Conservation (phyloP, 1,140 invertebrate genomes). For the Megalopta genalis region DNA sequence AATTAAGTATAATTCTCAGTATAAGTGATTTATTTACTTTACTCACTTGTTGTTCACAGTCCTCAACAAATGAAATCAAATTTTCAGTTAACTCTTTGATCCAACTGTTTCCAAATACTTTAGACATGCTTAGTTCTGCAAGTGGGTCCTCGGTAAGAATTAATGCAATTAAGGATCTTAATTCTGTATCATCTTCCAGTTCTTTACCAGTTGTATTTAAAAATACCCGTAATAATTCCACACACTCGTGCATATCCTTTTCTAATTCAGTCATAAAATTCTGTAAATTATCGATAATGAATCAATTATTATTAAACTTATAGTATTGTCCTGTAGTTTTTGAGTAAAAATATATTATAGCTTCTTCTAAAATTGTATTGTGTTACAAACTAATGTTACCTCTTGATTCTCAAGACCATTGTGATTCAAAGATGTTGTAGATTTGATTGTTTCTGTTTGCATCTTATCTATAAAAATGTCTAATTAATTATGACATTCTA, state of each 20-base stretch:
- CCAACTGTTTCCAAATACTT: conserved; percentile 80
- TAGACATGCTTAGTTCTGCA: conserved; percentile 80
- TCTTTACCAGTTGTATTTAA: conserved; percentile 80
- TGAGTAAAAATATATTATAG: too few relatives aligned
- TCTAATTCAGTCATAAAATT: conserved; percentile 46
- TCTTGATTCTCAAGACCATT: conserved; percentile 17
- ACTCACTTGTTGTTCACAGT: conserved; percentile 52
- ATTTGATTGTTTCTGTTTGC: not conserved
- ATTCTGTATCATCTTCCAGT: conserved; percentile 81
- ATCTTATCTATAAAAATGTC: conserved; percentile 21
- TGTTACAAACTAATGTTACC: conserved; percentile 30
- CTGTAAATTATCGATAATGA: conserved; percentile 50
- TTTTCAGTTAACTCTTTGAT: conserved; percentile 49
- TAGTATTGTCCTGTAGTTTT: too few relatives aligned
- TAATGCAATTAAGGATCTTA: conserved; percentile 82
- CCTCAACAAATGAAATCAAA: conserved; percentile 52
- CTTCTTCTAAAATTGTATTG: not conserved
- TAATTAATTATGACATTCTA: conserved; percentile 7
- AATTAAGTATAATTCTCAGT: conserved; percentile 33
- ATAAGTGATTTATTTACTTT: conserved; percentile 22
- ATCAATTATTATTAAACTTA: conserved; percentile 5
- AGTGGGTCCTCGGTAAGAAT: conserved; percentile 82
- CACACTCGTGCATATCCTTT: conserved; percentile 64
- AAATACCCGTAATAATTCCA: conserved; percentile 81
- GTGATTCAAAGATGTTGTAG: not conserved